These are phyloP conservation scores for Cryptus armator DNA, from an alignment of 2,888 invertebrate genomes.

Conservation along the genomic window DNA sequence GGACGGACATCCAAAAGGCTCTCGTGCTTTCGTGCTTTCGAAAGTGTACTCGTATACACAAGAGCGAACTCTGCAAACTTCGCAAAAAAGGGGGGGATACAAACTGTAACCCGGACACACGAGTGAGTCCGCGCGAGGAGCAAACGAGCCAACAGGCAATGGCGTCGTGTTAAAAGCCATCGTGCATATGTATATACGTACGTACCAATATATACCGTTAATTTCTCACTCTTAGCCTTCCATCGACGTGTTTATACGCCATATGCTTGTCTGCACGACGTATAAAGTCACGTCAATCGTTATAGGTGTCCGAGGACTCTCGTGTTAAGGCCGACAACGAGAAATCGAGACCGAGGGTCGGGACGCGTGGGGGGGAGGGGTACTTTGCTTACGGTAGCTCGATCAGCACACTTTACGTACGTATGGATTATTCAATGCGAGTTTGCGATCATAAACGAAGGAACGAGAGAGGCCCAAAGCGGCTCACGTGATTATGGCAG, in stretches of 20 bases:
- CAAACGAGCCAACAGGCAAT: conserved; percentile 55
- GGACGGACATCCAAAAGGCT: conserved; percentile 18
- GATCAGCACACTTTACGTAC: neutral
- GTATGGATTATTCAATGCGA: conserved; percentile 29
- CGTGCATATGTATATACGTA: neutral
- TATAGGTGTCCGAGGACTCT: conserved; percentile 20
- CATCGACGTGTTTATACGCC: conserved; percentile 49
- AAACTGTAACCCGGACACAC: conserved; percentile 39
- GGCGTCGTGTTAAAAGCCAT: conserved; percentile 28
- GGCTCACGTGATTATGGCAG: conserved; percentile 46
- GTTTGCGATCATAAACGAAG: conserved; percentile 22
- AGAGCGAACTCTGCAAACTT: conserved; percentile 60
- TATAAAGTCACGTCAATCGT: conserved; percentile 51
- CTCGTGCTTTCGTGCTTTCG: conserved; percentile 56
- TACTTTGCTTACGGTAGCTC: conserved; percentile 7
- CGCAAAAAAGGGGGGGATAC: conserved; percentile 44
- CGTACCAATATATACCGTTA: conserved; percentile 26
- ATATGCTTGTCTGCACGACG: conserved; percentile 49
- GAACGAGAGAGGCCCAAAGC: neutral
- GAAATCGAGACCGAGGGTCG: conserved; percentile 43
- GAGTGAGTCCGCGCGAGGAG: conserved; percentile 26
- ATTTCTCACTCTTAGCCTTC: conserved; percentile 53
- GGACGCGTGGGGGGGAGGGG: neutral
- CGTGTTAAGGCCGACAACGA: neutral
- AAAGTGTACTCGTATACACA: conserved; percentile 25